Conservation (phyloP, 2,113 vertebrate genomes). For the Turdus rufiventris region DNA sequence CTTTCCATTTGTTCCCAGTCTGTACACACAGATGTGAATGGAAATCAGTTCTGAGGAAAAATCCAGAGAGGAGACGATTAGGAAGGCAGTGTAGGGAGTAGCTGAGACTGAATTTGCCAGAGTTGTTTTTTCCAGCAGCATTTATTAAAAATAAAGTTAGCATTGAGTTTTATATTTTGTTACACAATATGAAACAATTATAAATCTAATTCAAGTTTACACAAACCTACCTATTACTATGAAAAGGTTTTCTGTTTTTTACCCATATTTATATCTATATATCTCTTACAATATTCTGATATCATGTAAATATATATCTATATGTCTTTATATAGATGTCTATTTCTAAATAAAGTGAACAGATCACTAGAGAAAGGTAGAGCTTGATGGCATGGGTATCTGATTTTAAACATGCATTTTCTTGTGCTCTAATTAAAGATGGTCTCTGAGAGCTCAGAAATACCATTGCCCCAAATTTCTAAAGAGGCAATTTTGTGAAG, state of each 20-base stretch:
- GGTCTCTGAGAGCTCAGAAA: not conserved
- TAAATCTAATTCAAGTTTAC: not conserved
- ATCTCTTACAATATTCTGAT: not conserved
- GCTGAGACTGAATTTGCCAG: not conserved
- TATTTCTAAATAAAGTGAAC: not conserved
- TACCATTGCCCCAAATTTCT: not conserved
- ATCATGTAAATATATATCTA: not conserved
- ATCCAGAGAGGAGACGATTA: not conserved
- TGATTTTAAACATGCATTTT: not conserved
- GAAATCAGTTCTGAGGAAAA: not conserved
- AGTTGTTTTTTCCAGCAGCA: not conserved
- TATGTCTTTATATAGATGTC: not conserved
- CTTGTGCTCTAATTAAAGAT: not conserved
- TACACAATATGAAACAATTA: not conserved
- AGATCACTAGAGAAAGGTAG: not conserved
- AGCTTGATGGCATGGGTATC: not conserved
- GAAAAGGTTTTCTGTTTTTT: not conserved
- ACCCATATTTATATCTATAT: not conserved
- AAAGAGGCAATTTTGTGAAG: not conserved
- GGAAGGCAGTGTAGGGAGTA: not conserved
- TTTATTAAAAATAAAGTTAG: constrained; percentile 6
- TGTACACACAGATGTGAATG: not conserved
- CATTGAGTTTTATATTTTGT: not conserved
- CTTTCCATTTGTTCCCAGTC: not conserved
- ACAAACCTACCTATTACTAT: not conserved